Conservation (phyloP, 1,140 invertebrate genomes). For the Diplogasteroides magnus region DNA sequence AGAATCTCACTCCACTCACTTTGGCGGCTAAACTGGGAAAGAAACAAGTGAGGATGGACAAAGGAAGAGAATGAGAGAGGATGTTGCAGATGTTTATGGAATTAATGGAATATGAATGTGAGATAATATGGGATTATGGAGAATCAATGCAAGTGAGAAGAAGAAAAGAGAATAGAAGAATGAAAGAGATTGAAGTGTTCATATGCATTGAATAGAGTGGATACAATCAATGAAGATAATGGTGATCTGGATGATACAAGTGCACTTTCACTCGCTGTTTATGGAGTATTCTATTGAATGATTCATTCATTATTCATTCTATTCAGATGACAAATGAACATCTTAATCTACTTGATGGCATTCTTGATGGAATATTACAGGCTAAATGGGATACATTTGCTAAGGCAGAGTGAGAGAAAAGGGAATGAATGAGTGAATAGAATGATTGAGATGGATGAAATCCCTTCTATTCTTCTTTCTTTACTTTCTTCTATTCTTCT, state of each 20-base stretch:
- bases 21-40: slow-evolving; percentile 84
- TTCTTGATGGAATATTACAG: slow-evolving; percentile 83
- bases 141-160: not conserved
- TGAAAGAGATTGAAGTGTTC: slow-evolving; percentile 62
- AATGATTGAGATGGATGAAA: slow-evolving; percentile 39
- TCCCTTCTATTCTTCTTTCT: slow-evolving; percentile 44
- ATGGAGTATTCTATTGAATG: slow-evolving; percentile 70
- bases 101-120: slow-evolving; percentile 56
- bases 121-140: slow-evolving; percentile 29
- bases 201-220: slow-evolving; percentile 86
- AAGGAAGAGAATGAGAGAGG: not conserved
- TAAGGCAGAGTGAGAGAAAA: slow-evolving; percentile 31
- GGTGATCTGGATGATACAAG: slow-evolving; percentile 88
- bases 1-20: slow-evolving; percentile 68
- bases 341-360: slow-evolving; percentile 87
- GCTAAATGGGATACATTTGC: slow-evolving; percentile 80
- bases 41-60: slow-evolving; percentile 56
- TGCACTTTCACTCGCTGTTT: slow-evolving; percentile 89
- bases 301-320: not conserved
- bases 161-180: not conserved
- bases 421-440: slow-evolving; percentile 7
- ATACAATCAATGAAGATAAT: slow-evolving; percentile 84
- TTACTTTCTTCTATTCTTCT: slow-evolving; percentile 47
- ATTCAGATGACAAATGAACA: slow-evolving; percentile 74
- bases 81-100: not conserved